Conservation (phyloP, 2,797 vertebrate species). For the Corythornis leucogaster region DNA sequence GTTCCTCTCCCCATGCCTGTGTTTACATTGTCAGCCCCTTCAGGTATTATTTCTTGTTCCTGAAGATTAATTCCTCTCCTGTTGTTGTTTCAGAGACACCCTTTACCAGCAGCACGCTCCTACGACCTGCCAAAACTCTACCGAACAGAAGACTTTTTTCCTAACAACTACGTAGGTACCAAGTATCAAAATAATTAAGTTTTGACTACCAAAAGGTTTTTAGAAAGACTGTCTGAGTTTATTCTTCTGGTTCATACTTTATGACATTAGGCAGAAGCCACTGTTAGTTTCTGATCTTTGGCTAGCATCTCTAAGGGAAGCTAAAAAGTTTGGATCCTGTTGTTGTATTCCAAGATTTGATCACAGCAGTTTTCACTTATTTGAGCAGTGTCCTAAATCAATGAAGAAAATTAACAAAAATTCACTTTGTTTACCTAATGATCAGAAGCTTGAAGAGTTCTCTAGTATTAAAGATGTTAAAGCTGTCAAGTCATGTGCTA, state of each 20-base stretch:
- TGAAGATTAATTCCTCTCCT: neutral
- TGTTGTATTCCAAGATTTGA: neutral
- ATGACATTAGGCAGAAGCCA: neutral
- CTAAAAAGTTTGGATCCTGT: neutral
- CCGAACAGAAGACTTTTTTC: conserved; percentile 55
- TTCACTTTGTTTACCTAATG: neutral
- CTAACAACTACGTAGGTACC: neutral
- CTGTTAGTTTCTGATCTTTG: neutral
- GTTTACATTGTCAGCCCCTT: neutral
- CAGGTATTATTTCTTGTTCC: neutral
- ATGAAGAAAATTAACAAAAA: neutral
- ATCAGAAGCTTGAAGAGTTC: neutral
- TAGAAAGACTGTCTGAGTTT: neutral
- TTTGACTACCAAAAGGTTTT: neutral
- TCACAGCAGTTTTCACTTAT: neutral
- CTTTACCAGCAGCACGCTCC: neutral
- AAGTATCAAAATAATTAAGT: neutral
- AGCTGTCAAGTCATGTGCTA: neutral
- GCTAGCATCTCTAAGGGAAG: neutral
- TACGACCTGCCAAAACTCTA: conserved; percentile 43
- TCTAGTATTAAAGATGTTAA: neutral
- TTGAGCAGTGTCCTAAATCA: neutral
- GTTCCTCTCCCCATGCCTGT: neutral
- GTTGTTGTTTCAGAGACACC: conserved; percentile 60
- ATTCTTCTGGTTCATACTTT: fast-evolving